Evolutionary conservation across 2,797 vertebrate species (phyloP).

Genomic region (Ciconia nigra): DNA sequence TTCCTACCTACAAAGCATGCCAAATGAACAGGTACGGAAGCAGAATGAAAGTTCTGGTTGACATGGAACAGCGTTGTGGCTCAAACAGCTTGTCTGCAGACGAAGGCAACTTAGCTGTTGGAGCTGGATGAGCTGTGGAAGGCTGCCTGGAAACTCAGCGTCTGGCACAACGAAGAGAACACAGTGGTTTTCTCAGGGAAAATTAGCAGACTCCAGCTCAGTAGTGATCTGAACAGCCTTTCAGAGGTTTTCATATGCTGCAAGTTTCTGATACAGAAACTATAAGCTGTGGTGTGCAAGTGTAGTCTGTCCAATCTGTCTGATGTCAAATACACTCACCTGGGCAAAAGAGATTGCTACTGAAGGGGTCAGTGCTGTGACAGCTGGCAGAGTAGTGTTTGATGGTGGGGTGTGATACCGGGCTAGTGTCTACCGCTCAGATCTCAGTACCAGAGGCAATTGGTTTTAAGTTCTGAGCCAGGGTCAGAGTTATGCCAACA

Average conservation of each 20-base stretch:
- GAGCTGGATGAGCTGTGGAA: not conserved
- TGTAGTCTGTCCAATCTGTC: not conserved
- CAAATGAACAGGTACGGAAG: not conserved
- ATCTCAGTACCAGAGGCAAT: not conserved
- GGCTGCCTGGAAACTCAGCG: not conserved
- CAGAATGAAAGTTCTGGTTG: not conserved
- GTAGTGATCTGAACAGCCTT: not conserved
- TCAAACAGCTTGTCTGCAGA: not conserved
- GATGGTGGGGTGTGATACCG: accelerated
- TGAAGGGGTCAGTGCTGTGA: not conserved
- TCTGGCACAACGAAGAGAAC: not conserved
- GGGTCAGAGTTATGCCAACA: not conserved
- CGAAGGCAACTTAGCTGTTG: not conserved
- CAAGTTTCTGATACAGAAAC: not conserved
- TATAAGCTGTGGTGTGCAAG: not conserved
- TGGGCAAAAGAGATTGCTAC: not conserved
- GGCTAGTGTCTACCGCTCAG: not conserved
- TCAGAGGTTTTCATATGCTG: not conserved
- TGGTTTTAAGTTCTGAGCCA: not conserved
- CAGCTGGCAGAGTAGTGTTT: not conserved
- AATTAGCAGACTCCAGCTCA: not conserved
- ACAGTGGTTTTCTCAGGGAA: not conserved
- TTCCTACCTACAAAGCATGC: not conserved
- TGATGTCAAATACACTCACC: not conserved
- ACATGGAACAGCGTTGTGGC: not conserved